These are phyloP conservation scores for Numenius arquata DNA, from an alignment of 2,113 vertebrate genomes.

Conservation along the genomic window DNA sequence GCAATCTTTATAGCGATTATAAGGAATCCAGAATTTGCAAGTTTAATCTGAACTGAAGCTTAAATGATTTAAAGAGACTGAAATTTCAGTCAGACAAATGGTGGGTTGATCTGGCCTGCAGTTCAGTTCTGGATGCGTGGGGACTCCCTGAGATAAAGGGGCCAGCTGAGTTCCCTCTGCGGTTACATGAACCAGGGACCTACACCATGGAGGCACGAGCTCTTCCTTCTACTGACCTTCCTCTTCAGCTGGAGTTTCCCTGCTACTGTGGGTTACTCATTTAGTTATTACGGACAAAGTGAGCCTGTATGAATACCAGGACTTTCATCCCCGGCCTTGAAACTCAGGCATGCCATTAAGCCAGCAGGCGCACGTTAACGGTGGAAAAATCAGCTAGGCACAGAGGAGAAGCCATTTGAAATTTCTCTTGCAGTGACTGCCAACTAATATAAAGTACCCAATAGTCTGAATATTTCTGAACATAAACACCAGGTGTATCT, in stretches of 20 bases:
- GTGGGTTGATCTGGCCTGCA: neutral
- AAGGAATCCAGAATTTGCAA: conserved; percentile 25
- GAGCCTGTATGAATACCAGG: neutral
- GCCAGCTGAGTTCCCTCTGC: neutral
- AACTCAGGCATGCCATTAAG: neutral
- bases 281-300: neutral
- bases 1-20: conserved; percentile 17
- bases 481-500: neutral
- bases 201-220: rapidly evolving
- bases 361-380: rapidly evolving
- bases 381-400: neutral
- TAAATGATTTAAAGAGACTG: conserved; percentile 16
- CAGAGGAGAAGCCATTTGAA: neutral
- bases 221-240: neutral
- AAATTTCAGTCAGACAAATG: conserved; percentile 14
- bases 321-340: neutral
- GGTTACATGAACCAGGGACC: neutral
- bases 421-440: rapidly evolving
- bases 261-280: neutral
- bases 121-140: neutral
- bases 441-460: neutral
- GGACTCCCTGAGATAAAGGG: neutral
- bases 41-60: neutral
- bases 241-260: neutral
- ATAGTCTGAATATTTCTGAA: neutral